Evolutionary conservation across 1,140 invertebrate species (phyloP), one percentile per base, ranked within the genome.

Genomic region (Venturia canescens): DNA sequence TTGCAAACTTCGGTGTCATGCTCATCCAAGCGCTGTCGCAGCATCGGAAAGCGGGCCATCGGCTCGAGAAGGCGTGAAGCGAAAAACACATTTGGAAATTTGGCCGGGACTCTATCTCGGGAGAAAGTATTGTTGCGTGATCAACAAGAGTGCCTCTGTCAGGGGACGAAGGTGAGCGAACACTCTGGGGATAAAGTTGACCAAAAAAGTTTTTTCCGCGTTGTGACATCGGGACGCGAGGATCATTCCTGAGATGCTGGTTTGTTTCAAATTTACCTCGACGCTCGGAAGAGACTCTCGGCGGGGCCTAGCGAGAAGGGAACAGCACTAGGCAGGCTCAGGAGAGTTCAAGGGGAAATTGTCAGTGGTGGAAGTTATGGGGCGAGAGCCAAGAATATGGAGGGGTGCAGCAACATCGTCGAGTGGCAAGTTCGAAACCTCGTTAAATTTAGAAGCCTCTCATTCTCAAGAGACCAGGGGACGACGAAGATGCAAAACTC

Each of bases 401-500:
- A 21, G 53, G 5, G 60, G 60, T 63, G 27, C 23, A 23, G n/a
- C 3, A 63, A 63, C 60, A 13, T 63, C 60, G 78, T 63, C 80
- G 72, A 84, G 83, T 82, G 76, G 66, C 71, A 84, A 85, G 83
- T 85, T 85, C 79, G 53, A 67, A 81, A 81, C 71, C 76, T 81
- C 72, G 38, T 66, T 77, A 69, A 70, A 77, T 48, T 77, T 75
- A 67, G 70, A 3, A 29, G 34, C 21, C 26, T n/a, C 44, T 29
- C 13, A 50, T 27, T 63, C 21, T 23, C 60, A 63, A 63, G 60
- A 63, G 60, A 63, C n/a, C 21, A 63, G 21, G 13, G 15, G 23
- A 63, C 21, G 27, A 7, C 21, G 27, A 7, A 63, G 60, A 60
- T 16, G 23, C 13, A 60, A n/a, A 63, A 13, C n/a, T 44, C 38